phyloP scores from a whole-genome alignment of 2,888 invertebrate genomes.

The Oxycera nigricornis region DNA sequence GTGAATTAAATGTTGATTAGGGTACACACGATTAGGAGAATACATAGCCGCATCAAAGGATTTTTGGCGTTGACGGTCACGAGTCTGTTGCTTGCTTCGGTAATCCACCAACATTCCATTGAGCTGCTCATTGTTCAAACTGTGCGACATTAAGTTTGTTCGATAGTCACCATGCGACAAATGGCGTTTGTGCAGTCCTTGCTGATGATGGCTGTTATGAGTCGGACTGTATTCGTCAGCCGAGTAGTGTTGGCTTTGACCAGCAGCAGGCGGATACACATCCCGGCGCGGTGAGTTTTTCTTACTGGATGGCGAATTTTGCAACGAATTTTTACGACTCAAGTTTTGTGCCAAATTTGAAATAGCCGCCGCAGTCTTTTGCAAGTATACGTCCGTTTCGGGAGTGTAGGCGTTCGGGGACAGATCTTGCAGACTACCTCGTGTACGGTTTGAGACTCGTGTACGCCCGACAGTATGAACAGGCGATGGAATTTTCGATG shows the following conservation, averaged over 20 bases:
- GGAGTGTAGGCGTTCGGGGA: conserved; percentile 41
- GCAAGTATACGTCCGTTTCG: conserved; percentile 65
- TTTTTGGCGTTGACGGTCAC: conserved; percentile 58
- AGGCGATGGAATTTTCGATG: conserved; percentile 81
- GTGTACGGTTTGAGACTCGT: conserved; percentile 61
- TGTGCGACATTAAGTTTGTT: conserved; percentile 58
- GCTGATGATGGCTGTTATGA: conserved; percentile 50
- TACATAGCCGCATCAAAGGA: conserved; percentile 55
- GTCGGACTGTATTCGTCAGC: conserved; percentile 58
- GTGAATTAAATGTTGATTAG: conserved; percentile 35
- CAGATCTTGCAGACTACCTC: conserved; percentile 54
- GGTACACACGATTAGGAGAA: conserved; percentile 39
- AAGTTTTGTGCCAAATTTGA: conserved; percentile 57
- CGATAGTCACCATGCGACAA: conserved; percentile 47
- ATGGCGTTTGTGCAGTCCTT: conserved; percentile 50
- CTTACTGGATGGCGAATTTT: conserved; percentile 52
- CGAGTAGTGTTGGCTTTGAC: conserved; percentile 52
- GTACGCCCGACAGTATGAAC: conserved; percentile 69
- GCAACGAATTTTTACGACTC: conserved; percentile 59
- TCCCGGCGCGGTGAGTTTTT: conserved; percentile 46
- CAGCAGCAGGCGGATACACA: conserved; percentile 45
- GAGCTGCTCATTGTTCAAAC: conserved; percentile 55
- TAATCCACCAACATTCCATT: conserved; percentile 41
- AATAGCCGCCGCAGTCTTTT: conserved; percentile 64
- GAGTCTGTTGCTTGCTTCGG: conserved; percentile 48